These are phyloP conservation scores for Tichodroma muraria DNA, from an alignment of 2,113 vertebrate species.

Conservation along the genomic window DNA sequence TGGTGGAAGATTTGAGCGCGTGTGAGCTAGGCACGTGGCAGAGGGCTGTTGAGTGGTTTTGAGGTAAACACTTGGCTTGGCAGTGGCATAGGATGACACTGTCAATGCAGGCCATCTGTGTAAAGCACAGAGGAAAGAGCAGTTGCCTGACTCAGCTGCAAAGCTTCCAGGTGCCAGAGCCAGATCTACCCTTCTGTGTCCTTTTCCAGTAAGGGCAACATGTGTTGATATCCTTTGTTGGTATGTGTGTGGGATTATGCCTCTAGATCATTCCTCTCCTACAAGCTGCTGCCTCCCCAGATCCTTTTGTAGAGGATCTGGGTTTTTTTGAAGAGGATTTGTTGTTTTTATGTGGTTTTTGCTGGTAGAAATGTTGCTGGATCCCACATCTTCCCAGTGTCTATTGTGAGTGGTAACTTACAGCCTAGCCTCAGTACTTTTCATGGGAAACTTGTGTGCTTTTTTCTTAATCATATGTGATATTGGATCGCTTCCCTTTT, in stretches of 20 bases:
- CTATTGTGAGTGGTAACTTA: neutral
- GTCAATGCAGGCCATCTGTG: neutral
- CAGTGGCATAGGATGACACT: neutral
- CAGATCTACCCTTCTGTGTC: neutral
- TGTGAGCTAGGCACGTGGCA: fast-evolving
- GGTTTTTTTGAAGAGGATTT: neutral
- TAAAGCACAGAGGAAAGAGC: neutral
- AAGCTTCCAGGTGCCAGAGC: fast-evolving
- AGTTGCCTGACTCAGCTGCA: neutral
- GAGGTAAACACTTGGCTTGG: neutral
- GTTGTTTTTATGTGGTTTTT: neutral
- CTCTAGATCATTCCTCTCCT: neutral
- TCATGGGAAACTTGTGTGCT: neutral
- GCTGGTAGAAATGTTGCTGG: neutral
- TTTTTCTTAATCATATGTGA: neutral
- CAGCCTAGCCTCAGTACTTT: neutral
- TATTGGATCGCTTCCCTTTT: neutral
- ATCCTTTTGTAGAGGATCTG: neutral
- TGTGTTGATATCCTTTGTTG: neutral
- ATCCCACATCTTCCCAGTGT: neutral
- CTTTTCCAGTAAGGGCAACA: neutral
- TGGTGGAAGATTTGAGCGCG: neutral
- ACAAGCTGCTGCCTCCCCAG: neutral
- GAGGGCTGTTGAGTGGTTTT: neutral
- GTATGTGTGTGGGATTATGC: neutral